Conservation (phyloP, 2,113 vertebrate genomes). For the Rousettus leschenaultii region DNA sequence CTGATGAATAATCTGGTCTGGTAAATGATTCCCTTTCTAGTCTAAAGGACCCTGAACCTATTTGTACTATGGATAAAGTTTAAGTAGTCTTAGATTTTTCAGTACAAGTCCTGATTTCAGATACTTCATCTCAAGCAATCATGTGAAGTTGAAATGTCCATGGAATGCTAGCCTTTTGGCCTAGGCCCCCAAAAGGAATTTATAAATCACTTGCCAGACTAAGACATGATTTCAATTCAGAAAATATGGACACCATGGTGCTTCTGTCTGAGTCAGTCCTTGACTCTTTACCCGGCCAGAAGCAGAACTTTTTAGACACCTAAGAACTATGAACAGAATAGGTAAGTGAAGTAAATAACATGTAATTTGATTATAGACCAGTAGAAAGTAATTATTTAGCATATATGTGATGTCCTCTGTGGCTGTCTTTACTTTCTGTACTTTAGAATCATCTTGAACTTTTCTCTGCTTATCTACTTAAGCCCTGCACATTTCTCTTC, state of each 20-base stretch:
- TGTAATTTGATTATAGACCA: background rate
- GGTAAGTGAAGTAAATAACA: background rate
- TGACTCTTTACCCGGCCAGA: background rate
- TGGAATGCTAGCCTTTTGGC: background rate
- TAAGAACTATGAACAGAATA: background rate
- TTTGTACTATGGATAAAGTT: background rate
- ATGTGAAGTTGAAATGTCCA: background rate
- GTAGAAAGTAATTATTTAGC: background rate
- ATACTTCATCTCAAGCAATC: background rate
- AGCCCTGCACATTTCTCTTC: background rate
- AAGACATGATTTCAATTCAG: conserved; percentile 3
- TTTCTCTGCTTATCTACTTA: background rate
- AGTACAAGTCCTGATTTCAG: background rate
- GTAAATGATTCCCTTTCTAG: background rate
- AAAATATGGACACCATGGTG: background rate
- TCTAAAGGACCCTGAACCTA: background rate
- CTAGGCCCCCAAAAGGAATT: background rate
- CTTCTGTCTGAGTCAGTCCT: background rate
- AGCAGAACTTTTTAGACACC: background rate
- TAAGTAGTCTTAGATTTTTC: background rate
- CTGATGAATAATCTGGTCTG: background rate
- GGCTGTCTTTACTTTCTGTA: background rate
- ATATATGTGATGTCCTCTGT: background rate
- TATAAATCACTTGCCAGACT: background rate
- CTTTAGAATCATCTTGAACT: background rate